Conservation (phyloP, 2,113 vertebrate genomes). For the Dinomys branickii region DNA sequence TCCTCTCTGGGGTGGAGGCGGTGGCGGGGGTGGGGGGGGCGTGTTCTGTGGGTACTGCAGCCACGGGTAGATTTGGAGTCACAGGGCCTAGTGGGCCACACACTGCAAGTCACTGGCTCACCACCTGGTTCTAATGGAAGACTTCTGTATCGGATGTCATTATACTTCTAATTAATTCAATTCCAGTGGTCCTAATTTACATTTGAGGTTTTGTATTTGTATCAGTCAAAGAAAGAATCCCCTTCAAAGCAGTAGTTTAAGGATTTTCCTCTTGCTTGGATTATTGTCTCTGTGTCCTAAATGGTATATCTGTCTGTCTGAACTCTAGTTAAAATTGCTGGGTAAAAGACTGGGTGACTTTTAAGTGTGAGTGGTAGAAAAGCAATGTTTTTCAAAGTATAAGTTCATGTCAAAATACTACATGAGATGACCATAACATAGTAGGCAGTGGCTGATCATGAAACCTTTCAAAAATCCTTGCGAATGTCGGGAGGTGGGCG, state of each 20-base stretch:
- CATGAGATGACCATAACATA: background rate
- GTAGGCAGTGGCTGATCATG: background rate
- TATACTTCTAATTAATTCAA: background rate
- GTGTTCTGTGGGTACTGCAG: background rate
- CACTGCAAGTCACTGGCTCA: background rate
- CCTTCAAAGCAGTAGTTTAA: background rate
- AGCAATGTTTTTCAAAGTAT: background rate
- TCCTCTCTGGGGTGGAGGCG: too few species aligned
- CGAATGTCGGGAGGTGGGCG: background rate
- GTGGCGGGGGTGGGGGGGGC: rapidly evolving
- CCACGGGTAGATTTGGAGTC: background rate
- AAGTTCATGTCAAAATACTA: background rate
- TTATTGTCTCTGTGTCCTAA: background rate
- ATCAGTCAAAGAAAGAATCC: background rate
- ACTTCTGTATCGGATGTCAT: background rate
- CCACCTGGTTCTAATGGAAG: background rate
- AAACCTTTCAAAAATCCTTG: background rate
- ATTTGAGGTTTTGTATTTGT: background rate
- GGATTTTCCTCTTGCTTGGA: background rate
- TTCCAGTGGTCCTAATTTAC: background rate
- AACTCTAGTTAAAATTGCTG: background rate
- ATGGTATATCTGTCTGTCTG: background rate
- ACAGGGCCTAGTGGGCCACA: background rate
- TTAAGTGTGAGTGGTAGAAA: background rate
- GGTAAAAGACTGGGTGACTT: background rate